These are phyloP conservation scores for Epicauta chinensis DNA, from an alignment of 1,140 invertebrate species.

Conservation along the genomic window DNA sequence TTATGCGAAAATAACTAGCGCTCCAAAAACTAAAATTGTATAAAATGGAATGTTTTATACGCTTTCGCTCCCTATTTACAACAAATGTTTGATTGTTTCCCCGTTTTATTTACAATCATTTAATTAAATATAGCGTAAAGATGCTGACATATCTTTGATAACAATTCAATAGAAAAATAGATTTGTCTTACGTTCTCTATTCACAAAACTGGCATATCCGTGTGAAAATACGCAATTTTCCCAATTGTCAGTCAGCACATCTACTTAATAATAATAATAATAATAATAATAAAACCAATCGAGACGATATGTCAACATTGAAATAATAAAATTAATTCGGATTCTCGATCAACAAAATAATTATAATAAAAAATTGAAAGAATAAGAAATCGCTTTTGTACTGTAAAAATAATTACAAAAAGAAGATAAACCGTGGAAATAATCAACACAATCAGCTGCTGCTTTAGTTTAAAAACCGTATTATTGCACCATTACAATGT, in stretches of 20 bases:
- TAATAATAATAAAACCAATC: too few species aligned
- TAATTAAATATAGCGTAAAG: conserved; percentile 15
- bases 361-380: conserved; percentile 8
- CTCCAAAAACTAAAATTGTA: conserved; percentile 15
- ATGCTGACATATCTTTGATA: conserved; percentile 37
- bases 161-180: conserved; percentile 33
- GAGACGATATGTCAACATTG: conserved; percentile 27
- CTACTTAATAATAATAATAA: conserved; percentile 1
- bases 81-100: conserved; percentile 37
- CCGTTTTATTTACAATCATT: conserved; percentile 16
- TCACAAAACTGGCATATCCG: neutral
- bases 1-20: too few species aligned
- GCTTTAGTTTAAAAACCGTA: conserved; percentile 18
- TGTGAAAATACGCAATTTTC: conserved; percentile 1
- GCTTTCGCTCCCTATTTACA: too few species aligned
- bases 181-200: conserved; percentile 25
- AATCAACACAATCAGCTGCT: conserved; percentile 18
- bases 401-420: conserved; percentile 17
- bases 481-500: conserved; percentile 7
- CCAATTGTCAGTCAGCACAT: neutral
- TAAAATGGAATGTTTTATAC: conserved; percentile 41
- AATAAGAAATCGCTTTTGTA: conserved; percentile 20
- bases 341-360: conserved; percentile 2
- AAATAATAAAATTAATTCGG: conserved; percentile 4
- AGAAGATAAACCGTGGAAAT: conserved; percentile 13